Base-by-base conservation (phyloP, 2,888 invertebrate species). In the Autographa pulchrina region DNA sequence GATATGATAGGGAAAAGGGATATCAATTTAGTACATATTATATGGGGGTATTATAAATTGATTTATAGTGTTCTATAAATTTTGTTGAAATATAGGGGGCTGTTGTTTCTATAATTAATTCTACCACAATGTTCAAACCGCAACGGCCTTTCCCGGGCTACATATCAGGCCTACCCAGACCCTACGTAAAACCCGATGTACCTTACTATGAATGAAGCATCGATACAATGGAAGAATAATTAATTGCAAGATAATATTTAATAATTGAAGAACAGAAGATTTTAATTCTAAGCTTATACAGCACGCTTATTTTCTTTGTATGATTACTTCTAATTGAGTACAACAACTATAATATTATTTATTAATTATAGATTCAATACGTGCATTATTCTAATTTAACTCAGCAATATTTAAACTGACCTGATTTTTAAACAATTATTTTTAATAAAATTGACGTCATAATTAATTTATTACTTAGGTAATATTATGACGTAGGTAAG, bases 11-110 rank as follows among this genome's bases (percentile, higher is more conserved):
- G 25, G 11, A 16, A 7, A 41, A 11, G 54, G 54, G 41, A 58
- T 16, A 58, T 68, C 18, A 20, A 66, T 18, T 18, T 13, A 52
- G 69, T 72, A 72, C 63, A 77, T 83, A 70, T 77, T 69, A 77
- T 69, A 68, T 54, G 35, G 43, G 31, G 31, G 41, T 14, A 31
- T 25, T 41, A 59, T 2, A 1, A 66, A 68, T 68, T 69, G 41
- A 70, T 68, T 56, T 43, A 31, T 43, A 14, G 41, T 41, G 32
- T 35, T 68, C 54, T 25, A 56, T 56, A 56, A 56, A 56, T 56
- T 56, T 25, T 56, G 13, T 11, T 3, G 18, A 18, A 25, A 13
- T 48, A 48, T 48, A n/a, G 48, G 54, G 54, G 2, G 13, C 20
- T 56, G 20, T 25, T 56, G 54, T 56, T 56, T 56, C 54, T 56